A percentile compares a stretch with the other conserved stretches of the same genome.
Evolutionary conservation across 1,140 invertebrate genomes (phyloP).

Genomic region (Drosophila biarmipes): DNA sequence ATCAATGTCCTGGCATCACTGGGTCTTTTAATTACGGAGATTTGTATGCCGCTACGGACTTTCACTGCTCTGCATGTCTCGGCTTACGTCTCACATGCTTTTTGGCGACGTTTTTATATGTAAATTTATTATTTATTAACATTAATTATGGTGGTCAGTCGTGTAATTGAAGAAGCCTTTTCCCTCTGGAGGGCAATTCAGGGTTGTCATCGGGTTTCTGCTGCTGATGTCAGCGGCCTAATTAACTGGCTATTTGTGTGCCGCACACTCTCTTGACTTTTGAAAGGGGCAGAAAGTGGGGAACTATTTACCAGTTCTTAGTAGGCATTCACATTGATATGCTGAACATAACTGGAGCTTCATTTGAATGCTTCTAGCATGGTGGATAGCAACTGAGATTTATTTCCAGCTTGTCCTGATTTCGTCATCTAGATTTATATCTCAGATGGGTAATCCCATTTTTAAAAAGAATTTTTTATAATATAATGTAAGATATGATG

Average conservation of each 20-base stretch:
- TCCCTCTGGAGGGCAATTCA: slow-evolving; percentile 2
- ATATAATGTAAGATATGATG: no score
- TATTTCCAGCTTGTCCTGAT: slow-evolving; percentile 5
- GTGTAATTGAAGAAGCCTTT: slow-evolving; percentile 64
- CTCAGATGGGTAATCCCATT: neutral
- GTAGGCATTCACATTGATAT: slow-evolving; percentile 8
- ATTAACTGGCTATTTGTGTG: slow-evolving; percentile 69
- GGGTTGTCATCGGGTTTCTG: slow-evolving; percentile 67
- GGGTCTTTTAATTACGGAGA: slow-evolving; percentile 68
- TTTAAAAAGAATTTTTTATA: neutral
- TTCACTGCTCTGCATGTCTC: slow-evolving; percentile 62
- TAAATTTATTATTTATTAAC: slow-evolving; percentile 82
- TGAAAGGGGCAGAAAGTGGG: no score
- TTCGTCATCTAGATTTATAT: neutral
- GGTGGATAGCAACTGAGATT: slow-evolving; percentile 7
- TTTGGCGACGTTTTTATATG: slow-evolving; percentile 56
- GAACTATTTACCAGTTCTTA: neutral
- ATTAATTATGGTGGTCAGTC: slow-evolving; percentile 76
- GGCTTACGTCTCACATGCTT: slow-evolving; percentile 59
- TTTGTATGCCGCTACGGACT: slow-evolving; percentile 70
- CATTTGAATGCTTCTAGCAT: slow-evolving; percentile 18
- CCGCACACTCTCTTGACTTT: slow-evolving; percentile 5
- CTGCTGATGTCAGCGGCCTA: slow-evolving; percentile 73
- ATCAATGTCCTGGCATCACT: slow-evolving; percentile 64
- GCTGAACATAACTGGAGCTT: slow-evolving; percentile 5